Conservation (phyloP, 2,888 invertebrate genomes). For the Orthosia cruda region DNA sequence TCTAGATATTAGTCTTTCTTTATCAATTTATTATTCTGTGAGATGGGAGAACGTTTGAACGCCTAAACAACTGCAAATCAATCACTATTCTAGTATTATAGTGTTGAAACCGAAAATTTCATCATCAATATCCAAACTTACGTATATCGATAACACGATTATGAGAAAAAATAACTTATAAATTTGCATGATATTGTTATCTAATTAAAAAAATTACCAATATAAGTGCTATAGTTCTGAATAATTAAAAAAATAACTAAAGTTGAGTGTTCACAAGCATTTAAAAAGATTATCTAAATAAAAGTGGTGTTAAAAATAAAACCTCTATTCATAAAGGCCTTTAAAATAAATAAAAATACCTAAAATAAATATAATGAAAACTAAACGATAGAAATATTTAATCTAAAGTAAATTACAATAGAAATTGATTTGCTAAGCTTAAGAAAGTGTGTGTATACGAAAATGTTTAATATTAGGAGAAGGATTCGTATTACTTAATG, state of each 20-base stretch:
- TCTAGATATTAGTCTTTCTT: slow-evolving; percentile 27
- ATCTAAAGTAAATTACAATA: slow-evolving; percentile 38
- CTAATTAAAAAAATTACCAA: too few relatives aligned
- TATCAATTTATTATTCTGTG: slow-evolving; percentile 18
- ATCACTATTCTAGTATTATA: neutral
- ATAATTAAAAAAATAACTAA: neutral
- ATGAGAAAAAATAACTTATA: neutral
- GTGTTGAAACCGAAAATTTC: neutral
- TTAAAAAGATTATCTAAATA: slow-evolving; percentile 14
- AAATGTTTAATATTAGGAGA: slow-evolving; percentile 30
- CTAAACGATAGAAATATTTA: slow-evolving; percentile 45
- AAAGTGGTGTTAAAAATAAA: slow-evolving; percentile 11
- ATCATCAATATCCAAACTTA: neutral
- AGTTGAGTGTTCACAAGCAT: slow-evolving; percentile 8
- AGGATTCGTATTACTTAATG: slow-evolving; percentile 41
- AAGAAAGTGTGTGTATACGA: slow-evolving; percentile 67
- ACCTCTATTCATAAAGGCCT: slow-evolving; percentile 47
- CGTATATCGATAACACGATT: neutral
- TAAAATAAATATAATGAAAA: slow-evolving; percentile 30
- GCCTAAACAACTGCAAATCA: neutral
- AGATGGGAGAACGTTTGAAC: neutral
- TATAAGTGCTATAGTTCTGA: neutral
- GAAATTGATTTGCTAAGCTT: slow-evolving; percentile 60
- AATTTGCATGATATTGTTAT: neutral
- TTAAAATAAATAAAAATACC: slow-evolving; percentile 28